Evolutionary conservation across 1,140 invertebrate species (phyloP).

Genomic region (Acyrthosiphon pisum): DNA sequence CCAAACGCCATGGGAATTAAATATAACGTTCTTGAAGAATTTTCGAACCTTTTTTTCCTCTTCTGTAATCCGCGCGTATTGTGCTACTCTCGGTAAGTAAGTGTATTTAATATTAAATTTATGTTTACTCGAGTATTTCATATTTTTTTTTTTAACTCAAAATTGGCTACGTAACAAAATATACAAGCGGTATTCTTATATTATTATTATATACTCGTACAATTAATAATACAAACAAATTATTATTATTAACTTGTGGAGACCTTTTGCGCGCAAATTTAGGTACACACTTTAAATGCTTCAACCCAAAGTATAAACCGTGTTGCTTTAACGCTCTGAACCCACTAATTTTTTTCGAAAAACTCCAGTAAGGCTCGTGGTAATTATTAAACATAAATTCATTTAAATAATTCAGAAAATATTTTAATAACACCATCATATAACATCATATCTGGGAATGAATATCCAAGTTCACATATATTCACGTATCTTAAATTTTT

Average conservation of each 20-base stretch:
- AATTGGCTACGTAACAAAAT: background rate
- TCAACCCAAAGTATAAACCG: background rate
- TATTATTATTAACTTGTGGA: background rate
- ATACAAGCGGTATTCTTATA: background rate
- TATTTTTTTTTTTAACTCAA: background rate
- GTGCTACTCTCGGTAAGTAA: background rate
- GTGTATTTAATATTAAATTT: background rate
- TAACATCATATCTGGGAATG: too few relatives aligned
- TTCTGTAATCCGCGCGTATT: background rate
- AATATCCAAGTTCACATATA: too few relatives aligned
- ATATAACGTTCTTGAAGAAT: slow-evolving; percentile 24
- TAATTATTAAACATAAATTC: too few relatives aligned
- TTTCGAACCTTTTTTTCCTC: background rate
- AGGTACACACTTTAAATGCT: background rate
- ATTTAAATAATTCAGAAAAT: too few relatives aligned
- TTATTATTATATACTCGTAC: background rate
- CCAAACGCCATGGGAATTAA: slow-evolving; percentile 24
- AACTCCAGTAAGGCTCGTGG: too few relatives aligned
- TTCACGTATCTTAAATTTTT: too few relatives aligned
- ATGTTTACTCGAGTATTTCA: background rate
- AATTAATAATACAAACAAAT: background rate
- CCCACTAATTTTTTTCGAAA: too few relatives aligned
- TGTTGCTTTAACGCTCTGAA: background rate
- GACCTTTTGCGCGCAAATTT: background rate
- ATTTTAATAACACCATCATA: too few relatives aligned